A percentile compares a stretch with the other conserved stretches of the same genome.
These are phyloP conservation scores for Scaptomyza graminum DNA, from an alignment of 1,140 invertebrate species.

Conservation along the genomic window DNA sequence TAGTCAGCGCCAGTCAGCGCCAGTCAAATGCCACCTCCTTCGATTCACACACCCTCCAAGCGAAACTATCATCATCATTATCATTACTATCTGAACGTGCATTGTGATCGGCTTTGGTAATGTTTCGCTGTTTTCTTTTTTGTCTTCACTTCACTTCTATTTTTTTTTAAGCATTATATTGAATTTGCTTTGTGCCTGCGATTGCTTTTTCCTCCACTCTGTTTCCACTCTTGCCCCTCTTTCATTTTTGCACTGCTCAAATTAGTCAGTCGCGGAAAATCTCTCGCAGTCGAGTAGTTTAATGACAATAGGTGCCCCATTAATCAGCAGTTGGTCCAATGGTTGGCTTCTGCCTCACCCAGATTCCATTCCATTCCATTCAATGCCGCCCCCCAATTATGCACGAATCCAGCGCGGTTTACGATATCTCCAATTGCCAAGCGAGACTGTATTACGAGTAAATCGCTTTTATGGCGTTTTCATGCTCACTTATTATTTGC, in stretches of 20 bases:
- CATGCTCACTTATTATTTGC: constrained; percentile 1
- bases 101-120: constrained; percentile 9
- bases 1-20: constrained; percentile 47
- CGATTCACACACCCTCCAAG: not conserved
- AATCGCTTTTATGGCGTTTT: constrained; percentile 8
- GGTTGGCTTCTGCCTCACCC: too few relatives aligned
- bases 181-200: constrained; percentile 24
- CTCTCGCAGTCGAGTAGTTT: constrained; percentile 23
- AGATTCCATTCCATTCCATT: too few relatives aligned
- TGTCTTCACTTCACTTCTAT: not conserved
- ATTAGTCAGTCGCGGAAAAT: constrained; percentile 49
- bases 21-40: constrained; percentile 41
- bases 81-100: not conserved
- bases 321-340: constrained; percentile 39
- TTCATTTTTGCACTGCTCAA: constrained; percentile 24
- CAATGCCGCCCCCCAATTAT: too few relatives aligned
- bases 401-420: constrained; percentile 36
- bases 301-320: constrained; percentile 35
- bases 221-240: not conserved
- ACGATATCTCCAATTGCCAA: constrained; percentile 14
- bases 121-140: constrained; percentile 19
- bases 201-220: not conserved
- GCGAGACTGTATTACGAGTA: constrained; percentile 8
- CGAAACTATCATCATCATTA: constrained; percentile 29
- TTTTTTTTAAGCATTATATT: not conserved